Evolutionary conservation across 2,888 invertebrate species (phyloP).

Genomic region (Drosophila barbarae): DNA sequence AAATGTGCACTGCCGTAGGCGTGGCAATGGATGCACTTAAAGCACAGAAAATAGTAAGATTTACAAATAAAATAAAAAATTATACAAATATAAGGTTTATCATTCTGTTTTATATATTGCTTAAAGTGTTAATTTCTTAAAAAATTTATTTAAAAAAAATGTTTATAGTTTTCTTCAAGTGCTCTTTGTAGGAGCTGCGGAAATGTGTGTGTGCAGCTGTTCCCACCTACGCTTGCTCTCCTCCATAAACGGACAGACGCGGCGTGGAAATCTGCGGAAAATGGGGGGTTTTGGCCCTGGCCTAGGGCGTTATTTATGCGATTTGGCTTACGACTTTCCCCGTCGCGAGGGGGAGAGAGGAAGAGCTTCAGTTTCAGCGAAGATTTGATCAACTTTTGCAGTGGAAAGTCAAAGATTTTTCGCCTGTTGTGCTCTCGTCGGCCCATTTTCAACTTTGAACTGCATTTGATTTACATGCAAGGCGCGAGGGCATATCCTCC

Average conservation of each 20-base stretch:
- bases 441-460: slow-evolving; percentile 69
- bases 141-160: too few species aligned
- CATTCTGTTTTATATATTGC: too few species aligned
- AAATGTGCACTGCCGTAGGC: slow-evolving; percentile 60
- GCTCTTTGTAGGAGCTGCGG: slow-evolving; percentile 4
- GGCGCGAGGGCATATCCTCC: slow-evolving; percentile 46
- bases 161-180: not conserved
- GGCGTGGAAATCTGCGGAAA: not conserved
- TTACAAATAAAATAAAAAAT: not conserved
- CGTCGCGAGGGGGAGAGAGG: slow-evolving; percentile 11
- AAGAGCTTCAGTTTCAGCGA: slow-evolving; percentile 8
- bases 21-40: slow-evolving; percentile 23
- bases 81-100: not conserved
- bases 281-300: slow-evolving; percentile 14
- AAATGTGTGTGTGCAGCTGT: slow-evolving; percentile 23
- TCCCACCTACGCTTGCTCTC: slow-evolving; percentile 29
- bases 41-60: not conserved
- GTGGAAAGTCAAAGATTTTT: slow-evolving; percentile 57
- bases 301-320: slow-evolving; percentile 64
- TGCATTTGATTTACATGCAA: slow-evolving; percentile 66
- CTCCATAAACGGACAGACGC: slow-evolving; percentile 12
- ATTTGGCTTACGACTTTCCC: slow-evolving; percentile 65
- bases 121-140: too few species aligned
- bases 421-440: slow-evolving; percentile 1
- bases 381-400: slow-evolving; percentile 40